Evolutionary conservation across 2,113 vertebrate genomes (phyloP).

Genomic region (Murina feae): DNA sequence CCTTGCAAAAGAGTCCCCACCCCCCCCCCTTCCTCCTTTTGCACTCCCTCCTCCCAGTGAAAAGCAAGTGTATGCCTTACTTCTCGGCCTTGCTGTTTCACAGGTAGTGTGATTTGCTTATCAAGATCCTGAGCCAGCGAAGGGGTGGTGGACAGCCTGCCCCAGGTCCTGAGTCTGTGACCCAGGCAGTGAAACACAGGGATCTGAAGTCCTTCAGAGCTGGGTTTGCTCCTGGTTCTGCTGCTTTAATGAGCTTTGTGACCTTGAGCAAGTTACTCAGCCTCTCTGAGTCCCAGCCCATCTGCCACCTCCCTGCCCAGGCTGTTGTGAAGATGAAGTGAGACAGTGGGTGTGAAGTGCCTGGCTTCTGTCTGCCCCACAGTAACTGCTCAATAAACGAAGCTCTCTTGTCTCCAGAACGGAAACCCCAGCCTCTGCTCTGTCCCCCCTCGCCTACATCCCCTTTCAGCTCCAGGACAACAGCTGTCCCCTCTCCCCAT

Average conservation of each 20-base stretch:
- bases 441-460: fast-evolving
- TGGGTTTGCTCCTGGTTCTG: constrained; percentile 34
- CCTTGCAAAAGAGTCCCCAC: not conserved
- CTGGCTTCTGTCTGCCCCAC: not conserved
- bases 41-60: fast-evolving
- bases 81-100: not conserved
- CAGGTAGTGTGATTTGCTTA: not conserved
- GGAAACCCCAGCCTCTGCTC: fast-evolving
- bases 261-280: constrained; percentile 56
- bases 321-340: not conserved
- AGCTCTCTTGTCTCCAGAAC: not conserved
- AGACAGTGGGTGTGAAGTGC: not conserved
- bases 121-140: not conserved
- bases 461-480: not conserved
- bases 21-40: too few relatives aligned
- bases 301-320: not conserved
- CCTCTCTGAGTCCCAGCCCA: constrained; percentile 55
- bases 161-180: not conserved
- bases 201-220: not conserved
- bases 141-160: too few relatives aligned
- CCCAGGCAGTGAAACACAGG: fast-evolving
- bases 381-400: not conserved
- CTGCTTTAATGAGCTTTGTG: constrained; percentile 56
- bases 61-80: not conserved
- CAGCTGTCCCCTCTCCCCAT: not conserved